Percentiles rank a stretch among this genome's conserved stretches.
Conservation (phyloP, 2,888 invertebrate genomes). For the Cistogaster globosa region DNA sequence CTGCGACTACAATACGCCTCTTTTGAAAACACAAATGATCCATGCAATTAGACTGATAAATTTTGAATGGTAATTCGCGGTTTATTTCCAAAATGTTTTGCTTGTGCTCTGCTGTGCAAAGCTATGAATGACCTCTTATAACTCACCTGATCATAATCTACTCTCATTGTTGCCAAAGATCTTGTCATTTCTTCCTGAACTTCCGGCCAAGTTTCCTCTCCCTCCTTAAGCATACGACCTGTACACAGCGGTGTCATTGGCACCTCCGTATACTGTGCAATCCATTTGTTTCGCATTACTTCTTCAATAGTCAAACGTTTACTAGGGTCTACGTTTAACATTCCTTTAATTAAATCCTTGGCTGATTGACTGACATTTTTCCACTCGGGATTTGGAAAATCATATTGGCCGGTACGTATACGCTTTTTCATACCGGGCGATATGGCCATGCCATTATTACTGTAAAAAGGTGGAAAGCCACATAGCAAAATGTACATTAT, state of each 20-base stretch:
- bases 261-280: conserved; percentile 91
- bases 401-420: conserved; percentile 95
- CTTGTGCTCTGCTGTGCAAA: too few relatives aligned
- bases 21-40: too few relatives aligned
- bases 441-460: conserved; percentile 98
- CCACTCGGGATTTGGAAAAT: conserved; percentile 98
- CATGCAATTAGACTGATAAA: too few relatives aligned
- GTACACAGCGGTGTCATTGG: conserved; percentile 98
- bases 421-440: conserved; percentile 99
- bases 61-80: too few relatives aligned
- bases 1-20: too few relatives aligned
- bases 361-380: conserved; percentile 96
- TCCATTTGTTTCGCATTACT: conserved; percentile 94
- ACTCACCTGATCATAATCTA: conserved; percentile 94
- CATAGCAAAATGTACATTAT: conserved; percentile 99
- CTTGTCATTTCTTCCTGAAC: conserved; percentile 99
- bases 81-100: too few relatives aligned
- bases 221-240: conserved; percentile 93
- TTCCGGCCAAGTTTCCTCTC: conserved; percentile 97
- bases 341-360: conserved; percentile 96
- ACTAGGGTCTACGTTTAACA: conserved; percentile 97
- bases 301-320: conserved; percentile 94
- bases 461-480: conserved; percentile 99
- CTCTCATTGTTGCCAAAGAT: conserved; percentile 98
- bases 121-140: too few relatives aligned